Percentiles rank a stretch among this genome's conserved stretches.
Conservation (phyloP, 2,113 vertebrate genomes). For the Cheilinus undulatus region DNA sequence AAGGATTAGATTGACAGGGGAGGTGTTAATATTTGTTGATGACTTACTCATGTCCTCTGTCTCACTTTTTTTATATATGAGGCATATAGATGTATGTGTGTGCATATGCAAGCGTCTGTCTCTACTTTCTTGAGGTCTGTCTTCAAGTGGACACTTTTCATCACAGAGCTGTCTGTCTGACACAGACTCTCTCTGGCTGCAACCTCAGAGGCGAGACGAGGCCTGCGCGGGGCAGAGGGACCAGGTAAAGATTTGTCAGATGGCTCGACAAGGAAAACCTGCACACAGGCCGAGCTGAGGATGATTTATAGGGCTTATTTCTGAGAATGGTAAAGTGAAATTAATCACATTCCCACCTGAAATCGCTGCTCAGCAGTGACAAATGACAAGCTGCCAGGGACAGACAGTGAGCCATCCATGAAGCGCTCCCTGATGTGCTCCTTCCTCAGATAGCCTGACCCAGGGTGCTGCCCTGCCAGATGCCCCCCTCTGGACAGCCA, state of each 20-base stretch:
- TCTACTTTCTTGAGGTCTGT: constrained; percentile 17
- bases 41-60: constrained; percentile 42
- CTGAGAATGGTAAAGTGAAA: constrained; percentile 88
- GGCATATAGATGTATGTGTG: neutral
- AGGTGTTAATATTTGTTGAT: constrained; percentile 64
- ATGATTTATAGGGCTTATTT: constrained; percentile 90
- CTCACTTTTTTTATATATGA: constrained; percentile 13
- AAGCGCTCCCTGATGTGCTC: constrained; percentile 71
- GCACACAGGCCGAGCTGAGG: constrained; percentile 71
- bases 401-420: constrained; percentile 86
- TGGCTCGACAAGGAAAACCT: constrained; percentile 68
- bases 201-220: constrained; percentile 52
- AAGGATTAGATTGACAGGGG: constrained; percentile 41
- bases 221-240: constrained; percentile 63
- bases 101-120: neutral
- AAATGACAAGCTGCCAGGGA: constrained; percentile 86
- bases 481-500: constrained; percentile 73
- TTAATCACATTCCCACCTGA: constrained; percentile 88
- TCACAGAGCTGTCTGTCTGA: constrained; percentile 49
- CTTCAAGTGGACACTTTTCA: constrained; percentile 43
- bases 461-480: constrained; percentile 77
- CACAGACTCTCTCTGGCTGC: constrained; percentile 40
- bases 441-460: constrained; percentile 84
- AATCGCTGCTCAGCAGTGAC: constrained; percentile 84
- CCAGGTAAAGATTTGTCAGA: constrained; percentile 84